Percentiles rank a stretch among this genome's conserved stretches.
These are phyloP conservation scores for Sitodiplosis mosellana DNA, from an alignment of 1,140 invertebrate species.

Conservation along the genomic window DNA sequence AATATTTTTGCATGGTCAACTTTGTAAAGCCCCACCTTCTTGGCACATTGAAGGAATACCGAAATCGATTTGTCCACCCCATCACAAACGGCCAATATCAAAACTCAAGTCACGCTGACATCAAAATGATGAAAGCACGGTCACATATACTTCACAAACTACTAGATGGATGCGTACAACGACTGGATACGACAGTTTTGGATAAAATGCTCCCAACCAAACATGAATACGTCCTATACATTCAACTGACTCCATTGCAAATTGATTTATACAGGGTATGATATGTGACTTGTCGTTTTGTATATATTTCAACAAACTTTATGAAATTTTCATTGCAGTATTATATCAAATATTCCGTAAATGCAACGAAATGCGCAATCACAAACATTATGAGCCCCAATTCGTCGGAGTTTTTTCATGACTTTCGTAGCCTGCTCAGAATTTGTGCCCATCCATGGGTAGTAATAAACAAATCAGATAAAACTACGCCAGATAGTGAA, in stretches of 20 bases:
- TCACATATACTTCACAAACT: slow-evolving; percentile 87
- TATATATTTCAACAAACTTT: neutral
- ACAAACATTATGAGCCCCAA: neutral
- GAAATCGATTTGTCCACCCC: slow-evolving; percentile 80
- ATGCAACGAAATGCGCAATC: neutral
- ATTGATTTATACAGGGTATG: slow-evolving; percentile 41
- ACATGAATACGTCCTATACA: slow-evolving; percentile 83
- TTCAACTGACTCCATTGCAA: slow-evolving; percentile 68
- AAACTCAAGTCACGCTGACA: slow-evolving; percentile 76
- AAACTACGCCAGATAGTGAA: too few relatives aligned
- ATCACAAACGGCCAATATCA: slow-evolving; percentile 90
- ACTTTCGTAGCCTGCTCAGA: too few relatives aligned
- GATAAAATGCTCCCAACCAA: slow-evolving; percentile 85
- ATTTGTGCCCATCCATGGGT: too few relatives aligned
- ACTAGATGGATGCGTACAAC: slow-evolving; percentile 79
- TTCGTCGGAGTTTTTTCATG: neutral
- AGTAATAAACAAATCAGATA: too few relatives aligned
- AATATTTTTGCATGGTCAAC: slow-evolving; percentile 95
- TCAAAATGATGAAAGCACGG: slow-evolving; percentile 81
- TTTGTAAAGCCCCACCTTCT: slow-evolving; percentile 90
- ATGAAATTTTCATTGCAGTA: neutral
- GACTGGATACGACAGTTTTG: slow-evolving; percentile 81
- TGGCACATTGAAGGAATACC: slow-evolving; percentile 79
- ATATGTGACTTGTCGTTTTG: neutral
- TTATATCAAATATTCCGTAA: neutral